Evolutionary conservation across 2,113 vertebrate genomes (phyloP).

Genomic region (Sprattus sprattus): DNA sequence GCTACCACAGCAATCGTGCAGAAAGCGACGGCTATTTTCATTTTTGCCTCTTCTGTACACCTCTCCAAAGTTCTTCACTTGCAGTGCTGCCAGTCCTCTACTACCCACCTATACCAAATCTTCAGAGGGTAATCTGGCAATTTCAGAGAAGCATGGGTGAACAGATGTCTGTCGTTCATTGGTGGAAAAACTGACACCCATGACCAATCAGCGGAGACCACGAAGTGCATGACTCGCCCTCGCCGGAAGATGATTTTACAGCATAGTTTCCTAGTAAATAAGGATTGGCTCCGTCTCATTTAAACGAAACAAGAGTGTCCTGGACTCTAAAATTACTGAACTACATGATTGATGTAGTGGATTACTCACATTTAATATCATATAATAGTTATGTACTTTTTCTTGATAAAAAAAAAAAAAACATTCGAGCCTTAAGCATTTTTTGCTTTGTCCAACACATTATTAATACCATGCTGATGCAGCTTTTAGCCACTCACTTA

Average conservation of each 20-base stretch:
- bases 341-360: too few relatives aligned
- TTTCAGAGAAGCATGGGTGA: conserved; percentile 80
- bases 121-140: conserved; percentile 23
- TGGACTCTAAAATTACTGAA: too few relatives aligned
- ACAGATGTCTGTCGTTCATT: conserved; percentile 77
- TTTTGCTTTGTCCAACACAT: too few relatives aligned
- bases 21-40: conserved; percentile 27
- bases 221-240: conserved; percentile 58
- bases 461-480: too few relatives aligned
- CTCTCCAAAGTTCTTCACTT: neutral
- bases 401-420: too few relatives aligned
- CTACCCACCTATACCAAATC: conserved; percentile 23
- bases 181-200: conserved; percentile 47
- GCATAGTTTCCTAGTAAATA: neutral
- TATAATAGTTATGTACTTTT: too few relatives aligned
- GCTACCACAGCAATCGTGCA: conserved; percentile 17
- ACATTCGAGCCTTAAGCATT: too few relatives aligned
- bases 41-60: conserved; percentile 17
- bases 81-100: neutral
- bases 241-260: conserved; percentile 50
- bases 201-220: conserved; percentile 72
- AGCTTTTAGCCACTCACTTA: too few relatives aligned
- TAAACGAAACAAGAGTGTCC: too few relatives aligned
- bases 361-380: too few relatives aligned
- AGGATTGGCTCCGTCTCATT: too few relatives aligned